Base-by-base conservation (phyloP, 2,888 invertebrate genomes). In the Drosophila quinaria region DNA sequence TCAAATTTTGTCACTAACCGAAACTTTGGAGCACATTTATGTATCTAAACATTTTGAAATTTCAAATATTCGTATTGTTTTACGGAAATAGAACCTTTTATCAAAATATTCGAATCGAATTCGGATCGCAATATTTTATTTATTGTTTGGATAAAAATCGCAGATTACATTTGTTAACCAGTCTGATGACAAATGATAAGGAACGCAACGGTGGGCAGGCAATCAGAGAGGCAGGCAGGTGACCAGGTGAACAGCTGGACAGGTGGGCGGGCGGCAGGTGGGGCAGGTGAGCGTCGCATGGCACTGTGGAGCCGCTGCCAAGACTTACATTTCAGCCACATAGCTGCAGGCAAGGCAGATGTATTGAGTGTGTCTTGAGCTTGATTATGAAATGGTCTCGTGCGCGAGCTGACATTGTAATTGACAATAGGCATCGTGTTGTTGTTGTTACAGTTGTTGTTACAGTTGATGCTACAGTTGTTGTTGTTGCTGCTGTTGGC, bases 271-370 rank as follows among this genome's bases (percentile, higher is more conserved):
- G 46, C 47, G 65, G 59, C 59, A 66, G 47, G 52, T 63, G 46
- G 62, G 62, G 42, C 65, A 67, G 44, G 56, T 68, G 58, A 65
- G 61, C 59, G 62, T 66, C 70, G 55, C 54, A 41, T 42, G 64
- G 68, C 73, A 66, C 52, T 59, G 69, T 71, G 61, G 69, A 82
- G 80, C 87, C 72, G 80, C 77, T 74, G 83, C 84, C 88, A 90
- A 88, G 80, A 91, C 91, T 91, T 91, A 91, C 91, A 90, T 91
- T 91, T 91, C 80, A 90, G 90, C 90, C 91, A 91, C 83, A 90
- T 80, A 83, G 78, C 81, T 78, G 82, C 78, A 79, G 90, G 90
- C 74, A 85, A 79, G 91, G 87, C 80, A 77, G 86, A 87, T 80
- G 85, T 90, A 84, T 90, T 90, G 82, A 80, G 70, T 70, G 89